A percentile compares a stretch with the other conserved stretches of the same genome.
Conservation (phyloP, 2,113 vertebrate species). For the Haemorhous mexicanus region DNA sequence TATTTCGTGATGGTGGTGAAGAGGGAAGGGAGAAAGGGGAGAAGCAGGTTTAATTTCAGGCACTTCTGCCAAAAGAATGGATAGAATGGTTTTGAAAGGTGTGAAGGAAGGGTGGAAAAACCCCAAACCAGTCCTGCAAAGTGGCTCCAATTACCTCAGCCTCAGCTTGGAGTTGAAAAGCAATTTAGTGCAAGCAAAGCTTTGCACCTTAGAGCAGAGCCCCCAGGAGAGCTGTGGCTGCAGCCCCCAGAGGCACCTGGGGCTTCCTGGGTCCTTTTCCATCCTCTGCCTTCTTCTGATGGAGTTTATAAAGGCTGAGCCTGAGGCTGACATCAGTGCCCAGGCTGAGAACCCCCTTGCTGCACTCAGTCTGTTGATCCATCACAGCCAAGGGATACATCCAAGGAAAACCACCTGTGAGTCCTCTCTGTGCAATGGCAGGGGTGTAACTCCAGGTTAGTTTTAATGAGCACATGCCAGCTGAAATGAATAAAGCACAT, state of each 20-base stretch:
- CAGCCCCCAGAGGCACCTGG: not conserved
- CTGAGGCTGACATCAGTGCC: accelerated
- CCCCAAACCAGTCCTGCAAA: not conserved
- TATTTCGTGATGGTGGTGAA: not conserved
- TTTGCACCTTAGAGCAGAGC: not conserved
- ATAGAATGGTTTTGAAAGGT: not conserved
- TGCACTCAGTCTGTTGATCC: not conserved
- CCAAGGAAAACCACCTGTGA: not conserved
- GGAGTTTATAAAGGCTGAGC: not conserved
- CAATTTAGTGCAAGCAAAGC: not conserved
- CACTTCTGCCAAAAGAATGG: not conserved
- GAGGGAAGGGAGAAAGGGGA: not conserved
- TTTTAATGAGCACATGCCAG: not conserved
- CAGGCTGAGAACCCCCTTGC: not conserved
- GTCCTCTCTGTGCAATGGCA: too few species aligned
- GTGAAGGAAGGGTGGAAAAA: not conserved
- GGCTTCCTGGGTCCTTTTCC: not conserved
- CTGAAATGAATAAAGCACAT: not conserved
- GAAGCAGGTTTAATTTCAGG: not conserved
- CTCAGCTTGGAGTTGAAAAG: not conserved
- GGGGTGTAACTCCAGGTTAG: not conserved
- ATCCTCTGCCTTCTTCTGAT: not conserved
- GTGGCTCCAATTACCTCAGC: not conserved
- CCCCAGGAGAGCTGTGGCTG: not conserved
- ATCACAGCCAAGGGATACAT: not conserved